phyloP scores from a whole-genome alignment of 2,113 vertebrate species.

The Plotosus lineatus region DNA sequence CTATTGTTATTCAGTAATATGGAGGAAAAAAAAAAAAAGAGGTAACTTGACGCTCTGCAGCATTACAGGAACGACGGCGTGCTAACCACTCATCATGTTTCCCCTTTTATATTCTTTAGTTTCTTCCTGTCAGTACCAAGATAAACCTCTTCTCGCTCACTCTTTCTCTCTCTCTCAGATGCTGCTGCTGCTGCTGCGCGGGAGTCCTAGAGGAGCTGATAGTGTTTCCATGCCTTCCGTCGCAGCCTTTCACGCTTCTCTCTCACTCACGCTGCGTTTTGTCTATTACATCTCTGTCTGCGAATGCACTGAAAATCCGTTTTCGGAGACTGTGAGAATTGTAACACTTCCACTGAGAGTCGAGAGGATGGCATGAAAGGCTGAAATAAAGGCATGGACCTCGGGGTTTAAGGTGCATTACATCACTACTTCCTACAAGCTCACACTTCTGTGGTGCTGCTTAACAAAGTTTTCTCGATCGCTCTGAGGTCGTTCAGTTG shows the following conservation, averaged over 20 bases:
- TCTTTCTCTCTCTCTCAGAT: neutral
- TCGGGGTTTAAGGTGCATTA: neutral
- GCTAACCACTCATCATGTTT: too few species aligned
- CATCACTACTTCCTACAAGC: slow-evolving; percentile 37
- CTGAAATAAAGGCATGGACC: slow-evolving; percentile 15
- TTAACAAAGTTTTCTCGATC: slow-evolving; percentile 51
- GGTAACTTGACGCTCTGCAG: slow-evolving; percentile 37
- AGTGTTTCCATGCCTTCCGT: slow-evolving; percentile 6
- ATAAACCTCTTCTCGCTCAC: too few species aligned
- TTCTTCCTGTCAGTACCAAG: neutral
- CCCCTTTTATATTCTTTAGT: neutral
- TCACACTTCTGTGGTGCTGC: slow-evolving; percentile 56
- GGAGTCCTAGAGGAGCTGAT: slow-evolving; percentile 16
- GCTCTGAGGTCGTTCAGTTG: slow-evolving; percentile 56
- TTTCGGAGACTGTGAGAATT: neutral
- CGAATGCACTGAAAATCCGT: neutral
- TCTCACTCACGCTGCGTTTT: slow-evolving; percentile 26
- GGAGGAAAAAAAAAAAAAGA: neutral
- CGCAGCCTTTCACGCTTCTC: slow-evolving; percentile 25
- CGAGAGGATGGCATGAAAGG: slow-evolving; percentile 18
- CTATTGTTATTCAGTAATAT: slow-evolving; percentile 55
- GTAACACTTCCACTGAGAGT: neutral
- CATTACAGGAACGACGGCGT: neutral
- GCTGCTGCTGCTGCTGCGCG: neutral
- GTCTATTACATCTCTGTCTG: slow-evolving; percentile 24